Evolutionary conservation across 2,888 invertebrate species (phyloP).

Genomic region (Phragmatobia fuliginosa): DNA sequence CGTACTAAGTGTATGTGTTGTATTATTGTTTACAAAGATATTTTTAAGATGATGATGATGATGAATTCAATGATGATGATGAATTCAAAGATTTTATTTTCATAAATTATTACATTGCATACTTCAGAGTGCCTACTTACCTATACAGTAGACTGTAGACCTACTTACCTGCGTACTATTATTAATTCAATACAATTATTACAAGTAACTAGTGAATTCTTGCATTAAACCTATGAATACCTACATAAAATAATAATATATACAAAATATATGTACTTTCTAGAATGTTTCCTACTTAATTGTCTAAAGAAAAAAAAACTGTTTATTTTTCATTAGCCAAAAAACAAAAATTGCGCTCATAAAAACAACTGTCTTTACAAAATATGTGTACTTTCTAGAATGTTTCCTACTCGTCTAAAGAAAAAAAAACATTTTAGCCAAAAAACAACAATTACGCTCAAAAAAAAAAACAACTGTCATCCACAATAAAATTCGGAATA

Average conservation of each 20-base stretch:
- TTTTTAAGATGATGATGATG: no score
- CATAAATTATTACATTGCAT: neutral
- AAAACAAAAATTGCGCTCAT: neutral
- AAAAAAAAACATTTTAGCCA: neutral
- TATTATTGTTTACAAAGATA: neutral
- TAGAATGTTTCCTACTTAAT: neutral
- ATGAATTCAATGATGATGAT: no score
- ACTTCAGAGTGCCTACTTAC: neutral
- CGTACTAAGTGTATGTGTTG: neutral
- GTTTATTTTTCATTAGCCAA: no score
- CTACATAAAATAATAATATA: no score
- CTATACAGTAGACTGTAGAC: no score
- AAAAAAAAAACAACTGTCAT: neutral
- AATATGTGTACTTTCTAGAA: neutral
- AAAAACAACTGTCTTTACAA: no score
- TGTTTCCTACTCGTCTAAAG: neutral
- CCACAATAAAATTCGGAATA: no score
- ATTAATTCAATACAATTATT: neutral
- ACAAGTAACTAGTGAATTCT: no score
- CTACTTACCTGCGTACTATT: no score
- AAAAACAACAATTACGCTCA: neutral
- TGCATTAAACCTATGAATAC: no score
- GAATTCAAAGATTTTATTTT: no score
- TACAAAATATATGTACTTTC: no score
- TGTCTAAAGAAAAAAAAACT: neutral